Base-by-base conservation (phyloP, 23 tunicate genomes). In the Aplidium turbinatum region DNA sequence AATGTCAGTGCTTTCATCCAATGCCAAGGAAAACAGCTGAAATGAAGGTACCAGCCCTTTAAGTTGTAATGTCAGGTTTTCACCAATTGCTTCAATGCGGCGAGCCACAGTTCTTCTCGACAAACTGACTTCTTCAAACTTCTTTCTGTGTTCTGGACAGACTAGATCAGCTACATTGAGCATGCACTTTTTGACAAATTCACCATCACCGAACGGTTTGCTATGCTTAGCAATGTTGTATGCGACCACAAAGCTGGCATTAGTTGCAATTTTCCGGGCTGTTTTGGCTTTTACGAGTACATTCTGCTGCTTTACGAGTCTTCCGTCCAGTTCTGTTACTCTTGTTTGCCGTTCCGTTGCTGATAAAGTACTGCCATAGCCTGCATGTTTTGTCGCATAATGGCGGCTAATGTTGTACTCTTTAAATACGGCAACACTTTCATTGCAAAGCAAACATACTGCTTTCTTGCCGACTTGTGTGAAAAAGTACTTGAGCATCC, bases 31-130 rank as follows among this genome's bases (percentile, higher is more conserved):
- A 83, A 83, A 83, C 76, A 83, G 89, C 47, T 83, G 89, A 83
- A 83, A 83, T 83, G 75, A 83, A 64, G 75, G 76, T 82, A 82
- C 87, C 73, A n/a, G 72, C 73, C 31, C 70, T 75, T 75, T 78
- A 27, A 81, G 33, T 81, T 81, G 86, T 75, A 83, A 82, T 75
- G 83, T 82, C 90, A 83, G 76, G 90, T 83, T 35, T 83, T 77
- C 77, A 83, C 83, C 84, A 56, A 85, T 78, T 68, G 84, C 84
- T 85, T 85, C 61, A 85, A 85, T 68, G 91, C 78, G 91, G 91
- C 91, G 91, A 85, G 84, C 84, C 78, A 78, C 91, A 47, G 91
- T 78, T 85, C 89, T 32, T 71, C 80, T 82, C 58, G 78, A 80
- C 68, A 80, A 80, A 80, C 86, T 80, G 47, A 80, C 78, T 80